Evolutionary conservation across 2,888 invertebrate genomes (phyloP).

Genomic region (Phengaris alcon): DNA sequence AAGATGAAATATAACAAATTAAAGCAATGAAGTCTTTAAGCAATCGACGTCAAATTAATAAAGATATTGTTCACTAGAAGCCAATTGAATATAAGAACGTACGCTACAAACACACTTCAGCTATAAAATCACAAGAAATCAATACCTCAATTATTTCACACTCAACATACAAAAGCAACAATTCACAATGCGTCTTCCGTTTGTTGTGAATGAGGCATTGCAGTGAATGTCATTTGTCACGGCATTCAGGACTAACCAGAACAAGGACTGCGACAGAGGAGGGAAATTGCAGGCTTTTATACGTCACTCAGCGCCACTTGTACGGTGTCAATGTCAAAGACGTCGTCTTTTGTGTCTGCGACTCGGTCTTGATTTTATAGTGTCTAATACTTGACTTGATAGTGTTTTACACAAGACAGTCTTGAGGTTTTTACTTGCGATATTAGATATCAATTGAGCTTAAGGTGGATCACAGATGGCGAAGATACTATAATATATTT

Average conservation of each 20-base stretch:
- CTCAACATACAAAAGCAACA: slow-evolving; percentile 16
- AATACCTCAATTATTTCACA: slow-evolving; percentile 18
- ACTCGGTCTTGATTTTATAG: slow-evolving; percentile 3
- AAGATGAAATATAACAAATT: too few relatives aligned
- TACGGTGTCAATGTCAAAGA: slow-evolving; percentile 21
- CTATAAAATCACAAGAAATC: not conserved
- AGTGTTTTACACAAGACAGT: not conserved
- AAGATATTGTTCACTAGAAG: not conserved
- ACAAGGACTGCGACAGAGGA: slow-evolving; percentile 28
- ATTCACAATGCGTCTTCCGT: slow-evolving; percentile 10
- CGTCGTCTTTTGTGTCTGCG: slow-evolving; percentile 5
- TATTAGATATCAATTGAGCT: not conserved
- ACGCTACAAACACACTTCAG: not conserved
- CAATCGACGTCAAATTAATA: too few relatives aligned
- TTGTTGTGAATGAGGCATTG: slow-evolving; percentile 21
- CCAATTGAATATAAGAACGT: not conserved
- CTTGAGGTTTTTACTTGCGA: not conserved
- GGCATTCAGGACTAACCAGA: slow-evolving; percentile 28
- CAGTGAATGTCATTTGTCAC: slow-evolving; percentile 30
- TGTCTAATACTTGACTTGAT: not conserved
- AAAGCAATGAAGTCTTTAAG: too few relatives aligned
- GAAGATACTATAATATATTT: too few relatives aligned
- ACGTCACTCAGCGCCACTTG: slow-evolving; percentile 21
- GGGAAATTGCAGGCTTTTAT: slow-evolving; percentile 34
- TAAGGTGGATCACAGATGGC: not conserved